These are phyloP conservation scores for Nothobranchius kuhntae DNA, from an alignment of 2,113 vertebrate species.

Conservation along the genomic window DNA sequence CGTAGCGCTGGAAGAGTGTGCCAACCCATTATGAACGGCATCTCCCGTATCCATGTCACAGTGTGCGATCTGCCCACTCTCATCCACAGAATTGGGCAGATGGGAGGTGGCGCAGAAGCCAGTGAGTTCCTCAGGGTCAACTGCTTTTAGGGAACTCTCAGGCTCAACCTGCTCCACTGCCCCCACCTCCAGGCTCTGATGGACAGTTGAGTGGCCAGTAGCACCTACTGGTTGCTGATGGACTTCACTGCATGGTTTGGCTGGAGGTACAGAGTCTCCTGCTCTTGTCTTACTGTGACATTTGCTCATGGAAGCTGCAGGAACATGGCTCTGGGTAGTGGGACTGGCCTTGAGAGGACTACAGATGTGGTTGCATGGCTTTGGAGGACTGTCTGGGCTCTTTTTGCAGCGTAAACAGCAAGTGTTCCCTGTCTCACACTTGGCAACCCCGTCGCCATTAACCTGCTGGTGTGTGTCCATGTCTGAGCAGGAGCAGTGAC, in stretches of 20 bases:
- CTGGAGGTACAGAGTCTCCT: constrained; percentile 28
- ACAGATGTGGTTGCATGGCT: constrained; percentile 77
- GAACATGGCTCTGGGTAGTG: constrained; percentile 37
- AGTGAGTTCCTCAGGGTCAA: constrained; percentile 35
- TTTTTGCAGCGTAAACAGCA: constrained; percentile 82
- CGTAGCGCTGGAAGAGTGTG: constrained; percentile 39
- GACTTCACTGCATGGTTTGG: constrained; percentile 53
- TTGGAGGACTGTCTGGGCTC: constrained; percentile 74
- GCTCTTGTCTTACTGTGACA: constrained; percentile 55
- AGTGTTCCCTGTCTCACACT: constrained; percentile 74
- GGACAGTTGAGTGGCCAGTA: neutral
- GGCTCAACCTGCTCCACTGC: constrained; percentile 28
- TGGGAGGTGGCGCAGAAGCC: constrained; percentile 67
- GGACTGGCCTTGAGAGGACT: constrained; percentile 70
- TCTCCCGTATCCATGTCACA: constrained; percentile 57
- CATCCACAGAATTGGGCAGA: constrained; percentile 57
- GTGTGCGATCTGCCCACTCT: constrained; percentile 41
- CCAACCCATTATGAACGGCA: constrained; percentile 51
- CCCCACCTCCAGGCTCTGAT: constrained; percentile 17
- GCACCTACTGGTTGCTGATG: constrained; percentile 38
- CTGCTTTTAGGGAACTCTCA: constrained; percentile 23
- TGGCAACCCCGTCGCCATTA: constrained; percentile 80
- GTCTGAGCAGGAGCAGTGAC: constrained; percentile 74
- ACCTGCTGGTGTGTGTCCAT: constrained; percentile 76
- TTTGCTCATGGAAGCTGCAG: constrained; percentile 51